Evolutionary conservation across 1,140 invertebrate genomes (phyloP), one percentile per base, ranked within the genome.

Genomic region (Sinonovacula constricta): DNA sequence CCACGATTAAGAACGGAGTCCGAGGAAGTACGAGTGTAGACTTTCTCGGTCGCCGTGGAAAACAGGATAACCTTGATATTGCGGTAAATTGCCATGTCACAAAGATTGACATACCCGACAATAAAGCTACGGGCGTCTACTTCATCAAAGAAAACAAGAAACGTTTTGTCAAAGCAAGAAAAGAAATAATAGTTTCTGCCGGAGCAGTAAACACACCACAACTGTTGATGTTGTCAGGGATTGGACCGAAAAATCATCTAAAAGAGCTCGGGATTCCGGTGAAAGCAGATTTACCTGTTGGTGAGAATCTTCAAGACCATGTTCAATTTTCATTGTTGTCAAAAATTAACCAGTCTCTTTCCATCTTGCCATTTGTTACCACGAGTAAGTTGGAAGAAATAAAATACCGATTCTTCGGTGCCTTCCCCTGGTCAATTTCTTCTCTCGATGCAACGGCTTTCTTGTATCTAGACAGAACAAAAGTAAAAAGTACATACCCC

Each of bases 121-220:
- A 59, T 26, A 36, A 36, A n/a, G 68, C 68, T 14, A 30, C 26
- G 26, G 68, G 68, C 7, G 68, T 71, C 2, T 18, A 59, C 4
- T 57, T n/a, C n/a, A n/a, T n/a, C n/a, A n/a, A n/a, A n/a, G n/a
- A n/a, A n/a, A n/a, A n/a, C n/a, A n/a, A n/a, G n/a, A n/a, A n/a
- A n/a, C n/a, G n/a, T n/a, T n/a, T n/a, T n/a, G n/a, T n/a, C n/a
- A n/a, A n/a, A n/a, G 56, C 68, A 15, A 26, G 31, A 22, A 71
- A 71, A 54, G 68, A 71, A 68, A 30, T 68, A 26, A 68, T 68
- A 30, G 74, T 97, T 10, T 84, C 83, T 0, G 95, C 93, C 0
- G 97, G 97, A 0, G 92, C 96, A n/a, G n/a, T n/a, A n/a, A n/a
- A n/a, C n/a, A n/a, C n/a, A n/a, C n/a, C n/a, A n/a, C n/a, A n/a